These are phyloP conservation scores for Pseudolaguvia tuberculata DNA, from an alignment of 2,113 vertebrate genomes.

Conservation along the genomic window DNA sequence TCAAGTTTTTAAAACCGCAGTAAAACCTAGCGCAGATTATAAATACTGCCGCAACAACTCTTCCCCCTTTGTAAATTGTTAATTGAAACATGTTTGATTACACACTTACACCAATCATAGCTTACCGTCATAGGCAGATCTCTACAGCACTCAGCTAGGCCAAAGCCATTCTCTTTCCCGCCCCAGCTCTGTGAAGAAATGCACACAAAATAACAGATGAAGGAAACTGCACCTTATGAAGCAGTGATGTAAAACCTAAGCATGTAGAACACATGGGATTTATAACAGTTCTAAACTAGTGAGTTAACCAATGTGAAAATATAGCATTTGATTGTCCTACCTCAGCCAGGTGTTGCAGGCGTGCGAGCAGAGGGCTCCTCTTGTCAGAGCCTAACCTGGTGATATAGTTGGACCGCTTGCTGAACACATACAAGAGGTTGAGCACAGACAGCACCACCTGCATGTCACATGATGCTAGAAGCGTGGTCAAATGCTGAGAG, in stretches of 20 bases:
- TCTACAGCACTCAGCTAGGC: constrained; percentile 92
- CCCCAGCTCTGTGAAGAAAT: constrained; percentile 84
- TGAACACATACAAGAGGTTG: constrained; percentile 96
- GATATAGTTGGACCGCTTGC: constrained; percentile 96
- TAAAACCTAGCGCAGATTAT: too few relatives aligned
- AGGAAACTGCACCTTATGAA: constrained; percentile 6
- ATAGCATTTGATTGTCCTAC: constrained; percentile 56
- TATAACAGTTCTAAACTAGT: neutral
- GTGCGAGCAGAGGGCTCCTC: constrained; percentile 84
- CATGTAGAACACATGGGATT: neutral
- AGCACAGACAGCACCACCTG: constrained; percentile 95
- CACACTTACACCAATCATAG: neutral
- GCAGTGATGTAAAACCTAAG: constrained; percentile 7
- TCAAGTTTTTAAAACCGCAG: too few relatives aligned
- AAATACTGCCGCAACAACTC: too few relatives aligned
- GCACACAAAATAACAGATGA: constrained; percentile 6
- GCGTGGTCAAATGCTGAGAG: constrained; percentile 85
- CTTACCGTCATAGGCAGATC: constrained; percentile 87
- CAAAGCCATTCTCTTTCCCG: constrained; percentile 95
- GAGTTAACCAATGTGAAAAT: neutral
- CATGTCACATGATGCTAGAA: constrained; percentile 96
- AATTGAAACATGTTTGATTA: too few relatives aligned
- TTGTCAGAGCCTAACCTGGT: constrained; percentile 92
- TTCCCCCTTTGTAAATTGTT: too few relatives aligned
- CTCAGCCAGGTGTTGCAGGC: constrained; percentile 93